These are phyloP conservation scores for Oopsacas minuta DNA, from an alignment of 37 sponge, comb jelly and placozoan genomes.

Conservation along the genomic window DNA sequence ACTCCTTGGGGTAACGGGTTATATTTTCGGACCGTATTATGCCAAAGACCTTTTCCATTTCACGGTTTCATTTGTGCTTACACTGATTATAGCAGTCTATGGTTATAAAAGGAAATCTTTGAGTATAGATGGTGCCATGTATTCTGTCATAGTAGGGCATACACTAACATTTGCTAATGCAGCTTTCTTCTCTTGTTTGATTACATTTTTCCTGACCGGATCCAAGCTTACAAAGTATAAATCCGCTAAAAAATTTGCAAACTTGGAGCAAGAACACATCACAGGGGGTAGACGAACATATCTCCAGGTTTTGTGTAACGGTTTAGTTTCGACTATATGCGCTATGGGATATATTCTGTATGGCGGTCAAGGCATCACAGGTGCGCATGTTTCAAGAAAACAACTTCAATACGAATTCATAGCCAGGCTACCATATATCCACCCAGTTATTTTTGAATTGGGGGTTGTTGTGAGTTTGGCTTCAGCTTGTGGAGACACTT, in stretches of 20 bases:
- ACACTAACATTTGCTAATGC: conserved; percentile 45
- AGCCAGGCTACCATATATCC: not conserved
- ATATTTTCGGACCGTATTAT: not conserved
- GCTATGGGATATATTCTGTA: conserved; percentile 33
- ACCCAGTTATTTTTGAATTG: conserved; percentile 23
- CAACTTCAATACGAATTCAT: not conserved
- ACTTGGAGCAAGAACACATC: conserved; percentile 35
- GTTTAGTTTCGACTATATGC: conserved; percentile 41
- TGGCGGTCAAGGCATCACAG: conserved; percentile 32
- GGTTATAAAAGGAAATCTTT: conserved; percentile 52
- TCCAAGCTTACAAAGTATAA: conserved; percentile 79
- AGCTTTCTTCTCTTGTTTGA: conserved; percentile 41
- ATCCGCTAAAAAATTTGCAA: conserved; percentile 30
- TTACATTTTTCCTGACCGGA: conserved; percentile 64
- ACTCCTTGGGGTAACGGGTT: not conserved
- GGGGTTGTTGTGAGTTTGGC: conserved; percentile 45
- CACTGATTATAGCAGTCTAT: conserved; percentile 30
- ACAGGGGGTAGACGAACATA: conserved; percentile 66
- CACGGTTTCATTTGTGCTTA: conserved; percentile 23
- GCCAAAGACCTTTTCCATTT: not conserved
- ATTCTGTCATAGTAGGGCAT: conserved; percentile 60
- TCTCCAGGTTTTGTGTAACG: conserved; percentile 82
- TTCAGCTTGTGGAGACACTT: conserved; percentile 83
- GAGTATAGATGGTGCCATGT: conserved; percentile 41
- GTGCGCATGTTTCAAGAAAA: not conserved